Evolutionary conservation across 2,113 vertebrate species (phyloP).

Genomic region (Otis tarda): DNA sequence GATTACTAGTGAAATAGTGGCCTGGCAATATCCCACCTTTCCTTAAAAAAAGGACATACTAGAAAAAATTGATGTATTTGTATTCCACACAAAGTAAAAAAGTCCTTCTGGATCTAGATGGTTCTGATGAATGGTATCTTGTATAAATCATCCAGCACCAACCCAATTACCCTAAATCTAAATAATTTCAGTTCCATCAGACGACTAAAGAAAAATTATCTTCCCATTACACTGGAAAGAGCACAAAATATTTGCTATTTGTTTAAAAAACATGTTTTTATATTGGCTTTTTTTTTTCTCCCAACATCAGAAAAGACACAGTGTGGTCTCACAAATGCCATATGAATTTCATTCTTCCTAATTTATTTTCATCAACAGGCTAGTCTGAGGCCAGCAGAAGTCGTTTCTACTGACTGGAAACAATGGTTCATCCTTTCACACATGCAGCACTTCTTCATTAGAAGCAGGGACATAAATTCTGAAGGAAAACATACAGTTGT

Average conservation of each 20-base stretch:
- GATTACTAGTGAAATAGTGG: neutral
- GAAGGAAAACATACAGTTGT: neutral
- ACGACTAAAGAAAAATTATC: neutral
- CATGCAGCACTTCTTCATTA: neutral
- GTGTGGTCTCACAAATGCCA: neutral
- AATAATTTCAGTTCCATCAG: neutral
- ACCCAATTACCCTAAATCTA: neutral
- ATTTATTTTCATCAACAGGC: neutral
- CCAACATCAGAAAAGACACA: neutral
- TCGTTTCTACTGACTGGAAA: neutral
- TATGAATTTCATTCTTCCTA: neutral
- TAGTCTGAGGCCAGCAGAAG: neutral
- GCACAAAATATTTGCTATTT: neutral
- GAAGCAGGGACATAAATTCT: neutral
- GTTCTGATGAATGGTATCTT: neutral
- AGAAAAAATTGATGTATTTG: neutral
- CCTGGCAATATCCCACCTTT: neutral
- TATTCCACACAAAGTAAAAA: neutral
- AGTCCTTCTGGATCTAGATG: neutral
- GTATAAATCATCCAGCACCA: neutral
- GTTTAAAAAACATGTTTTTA: neutral
- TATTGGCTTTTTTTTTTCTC: too few species aligned
- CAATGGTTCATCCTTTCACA: neutral
- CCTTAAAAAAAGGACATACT: neutral
- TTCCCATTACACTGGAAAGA: neutral